Conservation (phyloP, 2,888 invertebrate genomes). For the Sarcophaga variegata region DNA sequence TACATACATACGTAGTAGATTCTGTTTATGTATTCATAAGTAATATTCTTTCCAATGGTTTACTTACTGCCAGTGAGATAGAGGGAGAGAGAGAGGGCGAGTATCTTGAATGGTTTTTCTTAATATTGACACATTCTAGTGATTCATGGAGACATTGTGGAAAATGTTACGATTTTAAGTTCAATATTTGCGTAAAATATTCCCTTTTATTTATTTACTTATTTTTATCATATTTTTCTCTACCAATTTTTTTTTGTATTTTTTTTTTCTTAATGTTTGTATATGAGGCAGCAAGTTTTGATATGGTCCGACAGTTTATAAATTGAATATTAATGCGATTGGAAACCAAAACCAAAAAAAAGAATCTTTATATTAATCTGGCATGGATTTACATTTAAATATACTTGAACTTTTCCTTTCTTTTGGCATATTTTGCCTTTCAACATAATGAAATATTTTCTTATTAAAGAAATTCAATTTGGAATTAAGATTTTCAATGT, state of each 20-base stretch:
- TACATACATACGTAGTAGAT: too few species aligned
- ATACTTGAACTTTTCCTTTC: background rate
- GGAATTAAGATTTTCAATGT: too few species aligned
- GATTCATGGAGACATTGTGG: slow-evolving; percentile 10
- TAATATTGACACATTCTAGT: slow-evolving; percentile 25
- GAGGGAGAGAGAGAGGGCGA: too few species aligned
- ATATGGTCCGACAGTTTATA: background rate
- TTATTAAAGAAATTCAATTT: too few species aligned
- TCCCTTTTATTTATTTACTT: background rate
- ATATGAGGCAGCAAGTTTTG: background rate
- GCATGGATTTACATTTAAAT: background rate
- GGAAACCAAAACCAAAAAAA: background rate
- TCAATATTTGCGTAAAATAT: slow-evolving; percentile 17
- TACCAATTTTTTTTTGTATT: too few species aligned
- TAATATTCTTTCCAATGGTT: background rate
- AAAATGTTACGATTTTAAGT: slow-evolving; percentile 22
- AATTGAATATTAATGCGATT: background rate
- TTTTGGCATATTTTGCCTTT: background rate
- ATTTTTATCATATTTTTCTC: background rate
- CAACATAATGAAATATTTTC: background rate
- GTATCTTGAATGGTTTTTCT: slow-evolving; percentile 10
- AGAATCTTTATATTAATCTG: background rate
- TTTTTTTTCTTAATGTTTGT: background rate
- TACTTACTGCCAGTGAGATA: background rate
- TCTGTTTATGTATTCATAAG: slow-evolving; percentile 7